phyloP scores from a whole-genome alignment of 2,888 invertebrate genomes.

The Teinopalpus imperialis region DNA sequence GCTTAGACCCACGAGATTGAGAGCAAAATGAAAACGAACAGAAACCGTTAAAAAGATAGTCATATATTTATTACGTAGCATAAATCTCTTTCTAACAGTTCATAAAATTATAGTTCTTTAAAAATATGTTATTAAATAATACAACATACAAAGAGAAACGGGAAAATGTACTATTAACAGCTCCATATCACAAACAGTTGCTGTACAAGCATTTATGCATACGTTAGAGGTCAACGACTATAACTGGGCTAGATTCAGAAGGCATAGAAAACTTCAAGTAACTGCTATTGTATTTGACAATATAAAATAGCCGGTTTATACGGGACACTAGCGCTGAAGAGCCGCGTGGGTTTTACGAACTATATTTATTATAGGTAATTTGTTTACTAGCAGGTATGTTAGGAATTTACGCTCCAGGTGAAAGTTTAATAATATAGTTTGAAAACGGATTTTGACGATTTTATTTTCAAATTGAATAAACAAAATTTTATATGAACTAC shows the following conservation, averaged over 20 bases:
- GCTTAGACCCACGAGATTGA: too few relatives aligned
- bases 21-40: too few relatives aligned
- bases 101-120: too few relatives aligned
- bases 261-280: not conserved
- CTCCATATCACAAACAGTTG: not conserved
- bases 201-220: not conserved
- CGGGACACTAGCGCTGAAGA: slow-evolving; percentile 38
- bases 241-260: slow-evolving; percentile 40
- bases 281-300: slow-evolving; percentile 3
- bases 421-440: too few relatives aligned
- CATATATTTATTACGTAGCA: too few relatives aligned
- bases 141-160: too few relatives aligned
- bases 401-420: slow-evolving; percentile 12
- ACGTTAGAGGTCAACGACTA: slow-evolving; percentile 52
- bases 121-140: too few relatives aligned
- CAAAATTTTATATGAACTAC: too few relatives aligned
- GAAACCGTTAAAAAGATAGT: too few relatives aligned
- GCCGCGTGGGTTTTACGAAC: slow-evolving; percentile 31
- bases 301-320: slow-evolving; percentile 41
- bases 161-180: slow-evolving; percentile 5
- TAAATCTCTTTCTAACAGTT: too few relatives aligned
- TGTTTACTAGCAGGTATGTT: slow-evolving; percentile 33
- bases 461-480: too few relatives aligned
- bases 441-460: too few relatives aligned
- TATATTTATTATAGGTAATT: slow-evolving; percentile 35